These are phyloP conservation scores for Drosophila biarmipes DNA, from an alignment of 1,140 invertebrate species.

Conservation along the genomic window DNA sequence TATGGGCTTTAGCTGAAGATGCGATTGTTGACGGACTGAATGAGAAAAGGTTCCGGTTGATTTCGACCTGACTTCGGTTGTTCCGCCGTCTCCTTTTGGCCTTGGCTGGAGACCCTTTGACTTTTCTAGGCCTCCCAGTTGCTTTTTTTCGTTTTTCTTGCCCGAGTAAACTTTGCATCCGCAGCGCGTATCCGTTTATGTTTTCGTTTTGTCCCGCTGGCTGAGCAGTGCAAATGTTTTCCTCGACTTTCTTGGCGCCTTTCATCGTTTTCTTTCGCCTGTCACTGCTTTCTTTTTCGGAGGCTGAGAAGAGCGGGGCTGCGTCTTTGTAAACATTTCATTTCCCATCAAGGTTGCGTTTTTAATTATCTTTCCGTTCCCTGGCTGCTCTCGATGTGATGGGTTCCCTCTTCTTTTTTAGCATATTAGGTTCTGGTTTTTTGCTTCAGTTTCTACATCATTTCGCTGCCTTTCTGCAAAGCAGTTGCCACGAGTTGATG, in stretches of 20 bases:
- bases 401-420: constrained; percentile 51
- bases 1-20: not conserved
- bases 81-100: constrained; percentile 9
- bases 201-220: constrained; percentile 67
- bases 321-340: constrained; percentile 81
- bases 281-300: constrained; percentile 51
- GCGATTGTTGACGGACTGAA: not conserved
- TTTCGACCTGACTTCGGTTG: constrained; percentile 57
- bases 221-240: constrained; percentile 65
- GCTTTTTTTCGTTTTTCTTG: constrained; percentile 18
- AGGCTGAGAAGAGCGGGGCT: constrained; percentile 15
- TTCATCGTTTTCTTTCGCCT: constrained; percentile 61
- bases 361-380: constrained; percentile 84
- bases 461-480: constrained; percentile 49
- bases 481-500: constrained; percentile 62
- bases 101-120: constrained; percentile 5
- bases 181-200: constrained; percentile 75
- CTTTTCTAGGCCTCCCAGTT: constrained; percentile 17
- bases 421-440: constrained; percentile 68
- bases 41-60: constrained; percentile 52
- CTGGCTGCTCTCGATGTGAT: constrained; percentile 64
- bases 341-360: constrained; percentile 84
- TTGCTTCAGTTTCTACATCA: constrained; percentile 69
- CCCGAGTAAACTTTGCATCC: constrained; percentile 79
- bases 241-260: constrained; percentile 51